Conservation (phyloP, 2,888 invertebrate species). For the Griposia aprilina region DNA sequence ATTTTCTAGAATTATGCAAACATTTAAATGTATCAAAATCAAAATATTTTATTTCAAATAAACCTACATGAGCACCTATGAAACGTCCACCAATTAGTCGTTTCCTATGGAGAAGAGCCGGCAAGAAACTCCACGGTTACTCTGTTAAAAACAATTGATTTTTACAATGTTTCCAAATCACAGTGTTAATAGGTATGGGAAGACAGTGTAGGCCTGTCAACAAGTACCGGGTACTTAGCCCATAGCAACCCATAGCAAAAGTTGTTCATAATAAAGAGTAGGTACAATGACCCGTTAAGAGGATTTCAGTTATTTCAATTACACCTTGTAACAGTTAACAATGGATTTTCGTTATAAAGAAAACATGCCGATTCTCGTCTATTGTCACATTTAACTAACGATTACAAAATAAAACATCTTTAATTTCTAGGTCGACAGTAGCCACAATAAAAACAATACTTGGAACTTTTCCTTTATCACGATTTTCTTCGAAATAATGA, state of each 20-base stretch:
- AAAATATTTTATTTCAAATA: too few relatives aligned
- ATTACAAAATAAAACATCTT: slow-evolving; percentile 1
- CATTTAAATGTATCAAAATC: background rate
- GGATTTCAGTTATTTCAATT: background rate
- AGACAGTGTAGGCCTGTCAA: too few relatives aligned
- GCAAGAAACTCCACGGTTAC: too few relatives aligned
- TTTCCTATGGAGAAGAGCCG: too few relatives aligned
- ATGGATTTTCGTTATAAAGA: background rate
- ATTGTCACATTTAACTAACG: background rate
- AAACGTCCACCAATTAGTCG: too few relatives aligned
- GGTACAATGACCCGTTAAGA: background rate
- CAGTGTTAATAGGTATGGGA: too few relatives aligned
- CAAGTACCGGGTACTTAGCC: too few relatives aligned
- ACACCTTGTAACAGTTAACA: background rate
- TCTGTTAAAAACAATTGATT: too few relatives aligned
- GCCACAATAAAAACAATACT: slow-evolving; percentile 15
- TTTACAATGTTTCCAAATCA: too few relatives aligned
- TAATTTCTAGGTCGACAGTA: background rate
- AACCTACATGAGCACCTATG: too few relatives aligned
- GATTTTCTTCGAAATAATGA: slow-evolving; percentile 4
- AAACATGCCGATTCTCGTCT: background rate
- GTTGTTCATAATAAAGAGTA: background rate
- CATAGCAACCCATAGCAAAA: background rate
- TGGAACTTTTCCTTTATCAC: background rate
- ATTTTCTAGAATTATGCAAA: background rate